Evolutionary conservation across 2,888 invertebrate species (phyloP), one percentile per base, ranked within the genome.

Genomic region (Drosophila kanekoi): DNA sequence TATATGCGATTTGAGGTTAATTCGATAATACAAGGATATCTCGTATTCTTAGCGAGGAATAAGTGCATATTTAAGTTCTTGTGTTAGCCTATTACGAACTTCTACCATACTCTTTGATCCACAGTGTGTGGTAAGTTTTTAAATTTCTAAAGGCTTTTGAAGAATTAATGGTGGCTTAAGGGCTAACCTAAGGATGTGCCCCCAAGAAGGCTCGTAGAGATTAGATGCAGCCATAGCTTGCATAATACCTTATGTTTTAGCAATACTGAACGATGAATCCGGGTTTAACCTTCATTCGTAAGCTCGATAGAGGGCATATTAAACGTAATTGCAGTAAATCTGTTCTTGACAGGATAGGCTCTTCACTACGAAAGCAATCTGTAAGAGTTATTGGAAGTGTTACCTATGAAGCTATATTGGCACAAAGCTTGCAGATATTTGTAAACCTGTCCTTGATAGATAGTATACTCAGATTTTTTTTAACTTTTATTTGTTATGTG

Each of bases 1-100:
- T 11, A 8, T 1, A 20, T 33, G 14, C 9, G 32, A 33, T 40
- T 16, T 16, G 9, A 14, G 13, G 11, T 14, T 14, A 13, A 41
- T 43, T 49, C 1, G 10, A 16, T 11, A 14, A 11, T 35, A 6
- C 6, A 20, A 32, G 13, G 14, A 60, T 32, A 14, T 9, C 1
- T 40, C 13, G 8, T 0, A n/a, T 38, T 41, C 33, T 43, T 54
- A 40, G 45, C 1, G 37, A 59, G 56, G 77, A 72, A 62, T 77
- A 48, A 18, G 23, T 3, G 1, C 14, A 9, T 23, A 28, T 58
- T 44, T 45, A 28, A 8, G 28, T 14, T 52, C 9, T 16, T 41
- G n/a, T 40, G 8, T 5, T 13, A n/a, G 35, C 10, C 56, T 18
- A 13, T 18, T 28, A n/a, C 14, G 6, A 14, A 18, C 8, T 43